Evolutionary conservation across 2,113 vertebrate genomes (phyloP), one percentile per base, ranked within the genome.

Genomic region (Hucho hucho): DNA sequence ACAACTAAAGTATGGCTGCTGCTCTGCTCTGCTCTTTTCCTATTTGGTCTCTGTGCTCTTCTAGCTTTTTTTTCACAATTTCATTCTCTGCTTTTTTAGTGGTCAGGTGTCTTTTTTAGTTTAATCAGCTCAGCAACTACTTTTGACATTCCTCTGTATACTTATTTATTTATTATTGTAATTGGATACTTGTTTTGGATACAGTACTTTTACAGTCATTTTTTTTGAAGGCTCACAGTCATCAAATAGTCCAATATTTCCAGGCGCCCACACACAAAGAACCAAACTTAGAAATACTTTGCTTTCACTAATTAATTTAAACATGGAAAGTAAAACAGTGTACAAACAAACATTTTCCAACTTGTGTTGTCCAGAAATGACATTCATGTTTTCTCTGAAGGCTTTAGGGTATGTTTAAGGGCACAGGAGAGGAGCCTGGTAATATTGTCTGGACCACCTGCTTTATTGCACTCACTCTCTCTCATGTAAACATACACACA

Each of bases 1-100:
- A 88, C 89, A 86, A 89, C 88, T 84, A 95, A 92, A 94, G 92
- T 87, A 84, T 92, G 91, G 94, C 94, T 90, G 93, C 92, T 94
- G 91, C 90, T 92, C 83, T 56, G 68, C 80, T 72, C 72, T 24
- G 67, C 74, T n/a, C 53, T 81, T 65, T 64, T 83, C 24, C 32
- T 43, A 14, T 29, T 87, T 85, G 1, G 76, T 92, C 88, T 94
- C 88, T 93, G 86, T 91, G 79, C 73, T 78, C 74, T 73, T 91
- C 79, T 74, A 87, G 78, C 84, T 87, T 84, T 70, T 70, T 32
- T 88, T 18, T 22, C 12, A 59, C 24, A 75, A 72, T 47, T 63
- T 75, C 18, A 79, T 77, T 43, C 71, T 89, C 81, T 83, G 66
- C 87, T 29, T 18, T 29, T 43, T 66, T 32, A 32, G 64, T 66